Conservation (phyloP, 2,113 vertebrate species). For the Gallinago media region DNA sequence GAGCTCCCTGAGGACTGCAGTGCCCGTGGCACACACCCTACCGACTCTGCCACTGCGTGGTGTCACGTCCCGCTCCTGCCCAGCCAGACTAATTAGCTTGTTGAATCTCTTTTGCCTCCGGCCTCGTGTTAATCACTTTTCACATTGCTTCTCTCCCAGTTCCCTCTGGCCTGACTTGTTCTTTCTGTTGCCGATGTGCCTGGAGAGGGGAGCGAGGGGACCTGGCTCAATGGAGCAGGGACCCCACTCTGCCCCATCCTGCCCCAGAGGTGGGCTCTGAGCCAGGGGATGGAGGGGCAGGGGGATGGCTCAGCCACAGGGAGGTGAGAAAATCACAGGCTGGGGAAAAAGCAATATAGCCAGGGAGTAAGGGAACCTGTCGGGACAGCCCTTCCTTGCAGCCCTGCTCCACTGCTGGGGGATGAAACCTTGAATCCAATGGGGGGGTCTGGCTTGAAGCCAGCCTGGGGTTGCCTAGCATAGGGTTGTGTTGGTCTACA, state of each 20-base stretch:
- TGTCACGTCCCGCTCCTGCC: constrained; percentile 20
- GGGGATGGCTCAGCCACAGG: not conserved
- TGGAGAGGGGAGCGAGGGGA: not conserved
- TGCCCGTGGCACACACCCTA: fast-evolving
- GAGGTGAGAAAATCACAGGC: not conserved
- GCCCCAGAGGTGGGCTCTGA: not conserved
- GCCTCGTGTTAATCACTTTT: constrained; percentile 63
- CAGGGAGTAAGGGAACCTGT: not conserved
- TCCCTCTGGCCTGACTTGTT: constrained; percentile 11
- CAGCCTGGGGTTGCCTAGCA: not conserved
- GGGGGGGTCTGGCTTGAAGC: not conserved
- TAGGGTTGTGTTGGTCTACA: not conserved
- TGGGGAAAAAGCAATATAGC: not conserved
- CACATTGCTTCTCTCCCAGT: constrained; percentile 13
- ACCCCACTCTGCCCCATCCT: not conserved
- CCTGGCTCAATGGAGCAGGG: not conserved
- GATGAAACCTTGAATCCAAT: not conserved
- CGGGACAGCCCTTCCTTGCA: not conserved
- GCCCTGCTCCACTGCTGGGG: not conserved
- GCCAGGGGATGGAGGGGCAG: fast-evolving
- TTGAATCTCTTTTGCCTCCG: constrained; percentile 43
- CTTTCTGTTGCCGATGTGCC: not conserved
- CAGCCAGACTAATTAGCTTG: constrained; percentile 63
- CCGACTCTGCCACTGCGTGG: fast-evolving
- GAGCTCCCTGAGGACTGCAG: not conserved